These are phyloP conservation scores for Pyrgilauda ruficollis DNA, from an alignment of 2,113 vertebrate species.

Conservation along the genomic window DNA sequence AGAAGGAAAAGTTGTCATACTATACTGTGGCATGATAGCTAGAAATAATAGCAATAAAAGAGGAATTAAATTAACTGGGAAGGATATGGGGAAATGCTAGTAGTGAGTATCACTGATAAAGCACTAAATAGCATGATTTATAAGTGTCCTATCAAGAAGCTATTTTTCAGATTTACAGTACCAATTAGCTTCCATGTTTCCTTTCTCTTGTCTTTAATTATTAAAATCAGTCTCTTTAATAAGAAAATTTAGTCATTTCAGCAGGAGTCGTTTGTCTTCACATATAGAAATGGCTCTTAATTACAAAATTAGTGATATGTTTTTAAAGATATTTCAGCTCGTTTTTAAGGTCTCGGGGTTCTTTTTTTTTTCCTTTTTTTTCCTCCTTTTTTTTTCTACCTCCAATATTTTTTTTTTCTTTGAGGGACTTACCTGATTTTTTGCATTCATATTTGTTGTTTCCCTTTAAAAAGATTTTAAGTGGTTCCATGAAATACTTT, in stretches of 20 bases:
- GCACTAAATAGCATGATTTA: background rate
- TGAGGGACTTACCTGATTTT: background rate
- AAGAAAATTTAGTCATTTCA: background rate
- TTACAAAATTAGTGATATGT: background rate
- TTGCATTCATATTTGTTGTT: background rate
- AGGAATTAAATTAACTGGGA: conserved; percentile 6
- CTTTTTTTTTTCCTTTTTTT: background rate
- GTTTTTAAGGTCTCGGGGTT: background rate
- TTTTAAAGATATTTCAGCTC: background rate
- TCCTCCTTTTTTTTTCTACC: background rate
- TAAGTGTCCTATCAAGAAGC: background rate
- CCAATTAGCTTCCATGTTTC: background rate
- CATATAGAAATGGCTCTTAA: background rate
- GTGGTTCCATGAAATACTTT: background rate
- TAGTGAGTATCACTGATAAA: background rate
- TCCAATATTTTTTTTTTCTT: background rate
- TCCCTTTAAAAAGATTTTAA: background rate
- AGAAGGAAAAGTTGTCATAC: conserved; percentile 3
- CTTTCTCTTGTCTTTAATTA: background rate
- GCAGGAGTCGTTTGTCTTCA: background rate
- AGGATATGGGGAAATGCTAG: background rate
- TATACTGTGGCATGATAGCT: background rate
- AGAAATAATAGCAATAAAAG: conserved; percentile 35
- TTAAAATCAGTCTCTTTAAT: background rate
- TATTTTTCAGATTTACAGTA: conserved; percentile 6